phyloP scores from a whole-genome alignment of 2,797 vertebrate genomes.

The Tympanoctomys barrerae region DNA sequence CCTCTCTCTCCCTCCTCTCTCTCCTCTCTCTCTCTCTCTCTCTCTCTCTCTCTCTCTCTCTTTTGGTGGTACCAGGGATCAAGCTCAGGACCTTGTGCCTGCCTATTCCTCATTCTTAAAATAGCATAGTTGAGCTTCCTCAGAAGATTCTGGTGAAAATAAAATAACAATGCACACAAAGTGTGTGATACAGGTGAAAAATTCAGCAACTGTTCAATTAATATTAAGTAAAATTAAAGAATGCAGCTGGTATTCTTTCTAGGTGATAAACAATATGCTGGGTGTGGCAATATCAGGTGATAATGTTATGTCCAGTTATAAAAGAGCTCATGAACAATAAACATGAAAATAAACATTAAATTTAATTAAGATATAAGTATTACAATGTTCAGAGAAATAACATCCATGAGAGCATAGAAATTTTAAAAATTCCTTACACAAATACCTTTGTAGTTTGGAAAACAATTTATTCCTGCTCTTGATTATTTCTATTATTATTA shows the following conservation, averaged over 20 bases:
- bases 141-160: background rate
- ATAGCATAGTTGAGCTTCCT: background rate
- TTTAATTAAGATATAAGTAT: background rate
- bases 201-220: background rate
- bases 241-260: background rate
- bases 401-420: background rate
- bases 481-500: background rate
- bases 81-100: too few species aligned
- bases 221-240: background rate
- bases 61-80: too few species aligned
- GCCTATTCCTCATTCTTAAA: background rate
- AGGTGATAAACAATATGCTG: background rate
- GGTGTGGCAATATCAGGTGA: background rate
- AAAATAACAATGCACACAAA: background rate
- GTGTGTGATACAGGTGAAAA: background rate
- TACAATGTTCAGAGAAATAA: background rate
- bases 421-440: background rate
- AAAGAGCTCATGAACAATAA: background rate
- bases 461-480: background rate
- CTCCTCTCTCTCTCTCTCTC: too few species aligned
- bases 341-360: background rate
- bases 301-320: background rate
- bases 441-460: background rate
- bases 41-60: too few species aligned
- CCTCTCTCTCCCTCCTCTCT: too few species aligned